These are phyloP conservation scores for Ips typographus DNA, from an alignment of 1,140 invertebrate genomes.

Conservation along the genomic window DNA sequence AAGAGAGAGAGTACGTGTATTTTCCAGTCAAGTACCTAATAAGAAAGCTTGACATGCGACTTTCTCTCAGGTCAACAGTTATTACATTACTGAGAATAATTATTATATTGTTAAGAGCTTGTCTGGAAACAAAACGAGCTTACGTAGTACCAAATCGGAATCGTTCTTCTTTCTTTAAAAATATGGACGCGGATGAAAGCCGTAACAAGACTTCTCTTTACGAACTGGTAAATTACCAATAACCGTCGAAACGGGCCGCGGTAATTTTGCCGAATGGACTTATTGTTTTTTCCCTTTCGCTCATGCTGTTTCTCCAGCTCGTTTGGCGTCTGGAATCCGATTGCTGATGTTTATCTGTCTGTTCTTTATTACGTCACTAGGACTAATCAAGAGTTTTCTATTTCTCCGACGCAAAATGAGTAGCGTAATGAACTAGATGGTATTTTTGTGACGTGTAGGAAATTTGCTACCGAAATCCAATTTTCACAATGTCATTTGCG, in stretches of 20 bases:
- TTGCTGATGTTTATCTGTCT: conserved; percentile 17
- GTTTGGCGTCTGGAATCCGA: background rate
- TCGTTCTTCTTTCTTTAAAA: conserved; percentile 17
- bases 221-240: conserved; percentile 30
- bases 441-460: no score
- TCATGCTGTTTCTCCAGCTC: background rate
- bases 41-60: no score
- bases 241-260: conserved; percentile 20
- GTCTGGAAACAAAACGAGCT: conserved; percentile 2
- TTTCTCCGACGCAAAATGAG: background rate
- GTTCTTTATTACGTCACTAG: conserved; percentile 8
- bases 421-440: no score
- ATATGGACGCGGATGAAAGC: conserved; percentile 22
- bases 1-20: no score
- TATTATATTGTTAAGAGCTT: background rate
- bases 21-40: no score
- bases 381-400: background rate
- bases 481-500: no score
- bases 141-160: background rate
- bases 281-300: conserved; percentile 9
- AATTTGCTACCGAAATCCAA: no score
- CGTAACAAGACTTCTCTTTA: conserved; percentile 20
- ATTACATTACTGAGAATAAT: background rate
- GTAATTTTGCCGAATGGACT: conserved; percentile 20
- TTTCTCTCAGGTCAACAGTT: no score